A percentile compares a stretch with the other conserved stretches of the same genome.
Conservation (phyloP, 2,797 vertebrate species). For the Gobio occitaniae region DNA sequence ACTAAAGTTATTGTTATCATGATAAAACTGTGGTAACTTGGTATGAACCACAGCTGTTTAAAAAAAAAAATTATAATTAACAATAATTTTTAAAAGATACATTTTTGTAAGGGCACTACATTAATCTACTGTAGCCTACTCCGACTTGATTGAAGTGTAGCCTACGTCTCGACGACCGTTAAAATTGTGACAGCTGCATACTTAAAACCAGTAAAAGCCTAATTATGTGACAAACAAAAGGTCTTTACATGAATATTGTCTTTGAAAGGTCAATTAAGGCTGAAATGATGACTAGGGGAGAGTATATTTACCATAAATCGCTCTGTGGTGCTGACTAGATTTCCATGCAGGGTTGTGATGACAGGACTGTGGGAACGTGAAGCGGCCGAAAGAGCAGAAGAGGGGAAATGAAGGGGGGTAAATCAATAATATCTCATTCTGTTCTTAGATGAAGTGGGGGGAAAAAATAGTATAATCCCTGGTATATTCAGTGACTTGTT, state of each 20-base stretch:
- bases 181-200: neutral
- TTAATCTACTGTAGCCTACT: neutral
- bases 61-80: too few relatives aligned
- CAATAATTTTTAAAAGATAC: neutral
- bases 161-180: neutral
- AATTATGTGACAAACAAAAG: conserved; percentile 7
- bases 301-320: conserved; percentile 83
- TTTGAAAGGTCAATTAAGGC: neutral
- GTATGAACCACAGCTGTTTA: neutral
- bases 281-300: neutral
- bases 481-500: conserved; percentile 12
- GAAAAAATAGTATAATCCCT: conserved; percentile 60
- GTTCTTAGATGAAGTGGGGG: conserved; percentile 70
- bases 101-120: neutral
- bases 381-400: conserved; percentile 52
- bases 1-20: neutral
- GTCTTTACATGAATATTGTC: neutral
- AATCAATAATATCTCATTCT: conserved; percentile 77
- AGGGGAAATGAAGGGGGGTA: conserved; percentile 23
- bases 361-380: conserved; percentile 67
- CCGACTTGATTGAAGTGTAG: neutral
- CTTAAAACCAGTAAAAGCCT: neutral
- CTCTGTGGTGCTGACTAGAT: conserved; percentile 77
- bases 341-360: conserved; percentile 78
- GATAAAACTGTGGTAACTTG: neutral